phyloP scores from a whole-genome alignment of 2,888 invertebrate genomes.

The Perizoma affinitatum region DNA sequence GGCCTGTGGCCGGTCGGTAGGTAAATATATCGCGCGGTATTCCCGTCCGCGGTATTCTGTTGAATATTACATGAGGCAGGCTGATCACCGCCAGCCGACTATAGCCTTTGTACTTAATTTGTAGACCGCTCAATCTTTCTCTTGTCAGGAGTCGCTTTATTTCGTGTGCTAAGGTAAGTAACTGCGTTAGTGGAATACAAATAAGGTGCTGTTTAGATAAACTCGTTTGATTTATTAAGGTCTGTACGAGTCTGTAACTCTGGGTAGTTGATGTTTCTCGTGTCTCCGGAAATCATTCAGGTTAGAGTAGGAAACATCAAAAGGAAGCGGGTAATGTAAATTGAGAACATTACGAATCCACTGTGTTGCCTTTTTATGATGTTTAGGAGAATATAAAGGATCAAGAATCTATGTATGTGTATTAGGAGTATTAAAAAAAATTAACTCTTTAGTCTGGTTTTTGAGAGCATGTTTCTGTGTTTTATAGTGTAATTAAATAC shows the following conservation, averaged over 20 bases:
- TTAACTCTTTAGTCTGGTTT: too few relatives aligned
- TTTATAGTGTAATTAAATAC: too few relatives aligned
- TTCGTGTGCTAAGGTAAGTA: slow-evolving; percentile 40
- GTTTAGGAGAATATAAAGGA: neutral
- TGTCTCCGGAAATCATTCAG: slow-evolving; percentile 38
- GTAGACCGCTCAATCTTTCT: slow-evolving; percentile 58
- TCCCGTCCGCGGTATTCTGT: slow-evolving; percentile 50
- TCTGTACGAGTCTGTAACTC: slow-evolving; percentile 21
- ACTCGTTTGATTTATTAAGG: slow-evolving; percentile 36
- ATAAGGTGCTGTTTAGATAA: slow-evolving; percentile 40
- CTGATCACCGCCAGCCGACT: slow-evolving; percentile 56
- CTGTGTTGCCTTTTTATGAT: slow-evolving; percentile 12
- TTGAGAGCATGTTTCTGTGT: too few relatives aligned
- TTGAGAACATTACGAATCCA: slow-evolving; percentile 26
- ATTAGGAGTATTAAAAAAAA: too few relatives aligned
- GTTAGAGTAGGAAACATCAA: slow-evolving; percentile 33
- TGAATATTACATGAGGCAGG: slow-evolving; percentile 72
- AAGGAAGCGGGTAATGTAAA: slow-evolving; percentile 32
- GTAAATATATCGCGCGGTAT: slow-evolving; percentile 64
- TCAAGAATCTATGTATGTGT: too few relatives aligned
- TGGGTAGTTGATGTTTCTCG: slow-evolving; percentile 31
- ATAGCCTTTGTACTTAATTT: slow-evolving; percentile 60
- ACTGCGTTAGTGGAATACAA: slow-evolving; percentile 37
- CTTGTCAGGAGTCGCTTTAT: slow-evolving; percentile 48
- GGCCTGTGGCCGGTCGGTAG: slow-evolving; percentile 49